Conservation (phyloP, 1,140 invertebrate genomes). For the Neelides sp. region DNA sequence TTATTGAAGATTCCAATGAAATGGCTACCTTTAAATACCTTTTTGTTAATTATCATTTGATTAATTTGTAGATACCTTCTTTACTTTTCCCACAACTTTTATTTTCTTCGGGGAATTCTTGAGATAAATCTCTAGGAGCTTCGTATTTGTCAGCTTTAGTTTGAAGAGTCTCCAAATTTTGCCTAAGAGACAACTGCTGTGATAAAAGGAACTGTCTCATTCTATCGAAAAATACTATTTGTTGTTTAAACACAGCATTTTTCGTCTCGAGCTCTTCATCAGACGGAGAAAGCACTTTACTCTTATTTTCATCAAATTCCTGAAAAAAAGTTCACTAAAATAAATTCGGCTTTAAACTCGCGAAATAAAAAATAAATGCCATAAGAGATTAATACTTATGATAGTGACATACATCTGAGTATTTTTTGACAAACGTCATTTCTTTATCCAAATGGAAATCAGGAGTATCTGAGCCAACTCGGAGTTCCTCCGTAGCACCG, state of each 20-base stretch:
- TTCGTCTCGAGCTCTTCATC: constrained; percentile 17
- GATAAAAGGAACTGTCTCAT: constrained; percentile 24
- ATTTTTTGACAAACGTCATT: constrained; percentile 7
- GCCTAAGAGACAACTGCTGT: constrained; percentile 19
- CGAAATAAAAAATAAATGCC: neutral
- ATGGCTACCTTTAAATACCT: no score
- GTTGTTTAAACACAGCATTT: constrained; percentile 14
- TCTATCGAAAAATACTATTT: constrained; percentile 20
- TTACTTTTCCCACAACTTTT: no score
- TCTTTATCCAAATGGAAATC: constrained; percentile 13
- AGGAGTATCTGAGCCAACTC: constrained; percentile 15
- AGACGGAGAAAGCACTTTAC: constrained; percentile 6
- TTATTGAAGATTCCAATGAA: no score
- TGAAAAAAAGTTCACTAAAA: neutral
- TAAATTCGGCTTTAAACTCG: neutral
- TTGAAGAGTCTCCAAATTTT: constrained; percentile 20
- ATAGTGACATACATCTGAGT: constrained; percentile 2
- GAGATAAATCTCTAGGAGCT: no score
- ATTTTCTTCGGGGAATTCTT: no score
- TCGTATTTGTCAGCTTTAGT: constrained; percentile 11
- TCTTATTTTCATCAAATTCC: neutral
- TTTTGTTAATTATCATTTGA: no score
- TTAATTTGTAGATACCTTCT: no score
- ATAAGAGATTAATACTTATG: neutral
- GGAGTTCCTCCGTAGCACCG: constrained; percentile 15